Percentiles rank a stretch among this genome's conserved stretches.
These are phyloP conservation scores for Hypomesus transpacificus DNA, from an alignment of 2,113 vertebrate species.

Conservation along the genomic window DNA sequence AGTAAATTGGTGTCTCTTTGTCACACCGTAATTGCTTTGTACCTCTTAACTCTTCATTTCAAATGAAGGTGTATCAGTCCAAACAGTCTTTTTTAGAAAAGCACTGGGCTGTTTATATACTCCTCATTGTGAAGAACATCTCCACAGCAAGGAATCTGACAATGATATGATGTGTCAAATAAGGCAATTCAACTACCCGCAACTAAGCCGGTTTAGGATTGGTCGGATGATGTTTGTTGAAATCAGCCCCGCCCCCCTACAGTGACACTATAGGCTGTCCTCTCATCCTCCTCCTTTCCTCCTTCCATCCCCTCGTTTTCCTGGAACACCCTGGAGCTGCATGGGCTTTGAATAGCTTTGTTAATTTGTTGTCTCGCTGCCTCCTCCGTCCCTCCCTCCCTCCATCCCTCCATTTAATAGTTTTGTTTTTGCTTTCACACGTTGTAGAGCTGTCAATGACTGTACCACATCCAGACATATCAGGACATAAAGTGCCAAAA, in stretches of 20 bases:
- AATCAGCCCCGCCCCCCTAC: conserved; percentile 49
- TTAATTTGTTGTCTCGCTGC: conserved; percentile 68
- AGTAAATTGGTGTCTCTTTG: too few species aligned
- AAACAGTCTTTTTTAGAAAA: background rate
- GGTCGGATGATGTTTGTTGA: conserved; percentile 60
- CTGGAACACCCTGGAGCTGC: conserved; percentile 51
- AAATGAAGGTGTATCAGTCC: background rate
- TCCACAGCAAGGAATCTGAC: conserved; percentile 53
- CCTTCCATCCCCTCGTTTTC: conserved; percentile 15
- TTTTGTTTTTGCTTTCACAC: too few species aligned
- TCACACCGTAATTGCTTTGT: too few species aligned
- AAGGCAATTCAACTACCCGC: conserved; percentile 62
- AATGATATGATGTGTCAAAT: conserved; percentile 60
- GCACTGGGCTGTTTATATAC: conserved; percentile 27
- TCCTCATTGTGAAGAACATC: conserved; percentile 43
- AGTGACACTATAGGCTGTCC: conserved; percentile 56
- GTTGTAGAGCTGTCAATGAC: background rate
- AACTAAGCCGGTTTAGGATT: conserved; percentile 58
- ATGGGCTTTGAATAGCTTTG: conserved; percentile 62
- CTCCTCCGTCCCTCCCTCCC: conserved; percentile 25
- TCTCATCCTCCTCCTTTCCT: conserved; percentile 28
- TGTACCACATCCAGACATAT: too few species aligned
- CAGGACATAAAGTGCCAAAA: too few species aligned
- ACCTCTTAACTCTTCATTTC: too few species aligned
- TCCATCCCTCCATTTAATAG: conserved; percentile 36